Percentiles rank a stretch among this genome's conserved stretches.
phyloP scores from a whole-genome alignment of 1,140 invertebrate genomes.

The Pogonomyrmex barbatus region DNA sequence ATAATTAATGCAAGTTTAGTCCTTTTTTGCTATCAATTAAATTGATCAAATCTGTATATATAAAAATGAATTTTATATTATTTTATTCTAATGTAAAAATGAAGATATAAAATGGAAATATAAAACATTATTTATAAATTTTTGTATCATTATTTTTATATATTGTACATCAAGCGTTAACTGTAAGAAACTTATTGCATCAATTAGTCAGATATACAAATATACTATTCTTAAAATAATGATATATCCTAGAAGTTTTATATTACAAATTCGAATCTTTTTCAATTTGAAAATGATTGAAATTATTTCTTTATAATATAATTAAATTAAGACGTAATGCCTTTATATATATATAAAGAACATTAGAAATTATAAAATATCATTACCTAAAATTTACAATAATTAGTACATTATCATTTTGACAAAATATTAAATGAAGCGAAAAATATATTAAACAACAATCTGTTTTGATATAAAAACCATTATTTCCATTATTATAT shows the following conservation, averaged over 20 bases:
- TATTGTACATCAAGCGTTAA: neutral
- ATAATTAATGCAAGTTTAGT: slow-evolving; percentile 28
- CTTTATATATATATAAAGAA: neutral
- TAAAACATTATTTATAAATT: slow-evolving; percentile 36
- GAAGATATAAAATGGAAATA: neutral
- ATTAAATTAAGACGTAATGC: neutral
- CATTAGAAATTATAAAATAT: neutral
- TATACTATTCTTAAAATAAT: slow-evolving; percentile 13
- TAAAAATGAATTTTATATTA: slow-evolving; percentile 13
- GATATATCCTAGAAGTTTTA: slow-evolving; percentile 1
- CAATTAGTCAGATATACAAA: neutral
- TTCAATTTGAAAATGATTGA: neutral
- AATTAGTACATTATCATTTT: slow-evolving; percentile 19
- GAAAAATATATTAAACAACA: neutral
- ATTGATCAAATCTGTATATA: neutral
- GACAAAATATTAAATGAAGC: slow-evolving; percentile 14
- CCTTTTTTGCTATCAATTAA: neutral
- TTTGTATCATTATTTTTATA: neutral
- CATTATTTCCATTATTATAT: slow-evolving; percentile 7
- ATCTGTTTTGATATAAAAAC: slow-evolving; percentile 3
- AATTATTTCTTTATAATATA: slow-evolving; percentile 16
- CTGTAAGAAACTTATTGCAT: neutral
- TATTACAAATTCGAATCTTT: neutral
- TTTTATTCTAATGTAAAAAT: slow-evolving; percentile 2
- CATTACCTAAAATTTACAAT: slow-evolving; percentile 15